A percentile compares a stretch with the other conserved stretches of the same genome.
Conservation (phyloP, 2,888 invertebrate species). For the Nymphalis urticae region DNA sequence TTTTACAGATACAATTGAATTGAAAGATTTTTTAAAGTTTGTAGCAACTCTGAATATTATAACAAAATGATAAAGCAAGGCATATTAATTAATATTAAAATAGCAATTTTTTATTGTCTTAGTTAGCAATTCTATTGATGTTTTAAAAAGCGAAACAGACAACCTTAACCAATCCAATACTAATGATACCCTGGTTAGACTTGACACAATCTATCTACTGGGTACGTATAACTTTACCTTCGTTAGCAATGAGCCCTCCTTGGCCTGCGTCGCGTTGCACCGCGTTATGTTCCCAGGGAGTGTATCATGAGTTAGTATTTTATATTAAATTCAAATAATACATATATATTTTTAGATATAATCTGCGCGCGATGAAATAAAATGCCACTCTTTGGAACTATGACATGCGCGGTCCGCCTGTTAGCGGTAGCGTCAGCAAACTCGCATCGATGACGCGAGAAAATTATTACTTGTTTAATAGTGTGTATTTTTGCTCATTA, state of each 20-base stretch:
- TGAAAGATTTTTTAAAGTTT: too few relatives aligned
- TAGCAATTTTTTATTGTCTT: background rate
- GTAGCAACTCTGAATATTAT: too few relatives aligned
- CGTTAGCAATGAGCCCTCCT: slow-evolving; percentile 78
- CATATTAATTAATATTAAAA: background rate
- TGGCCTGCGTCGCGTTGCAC: slow-evolving; percentile 54
- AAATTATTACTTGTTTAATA: too few relatives aligned
- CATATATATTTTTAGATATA: too few relatives aligned
- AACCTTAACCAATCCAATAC: slow-evolving; percentile 4
- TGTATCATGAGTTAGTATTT: slow-evolving; percentile 61
- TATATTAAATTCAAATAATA: slow-evolving; percentile 31
- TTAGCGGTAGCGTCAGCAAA: too few relatives aligned
- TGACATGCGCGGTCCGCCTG: too few relatives aligned
- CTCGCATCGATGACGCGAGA: too few relatives aligned
- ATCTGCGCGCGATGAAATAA: too few relatives aligned
- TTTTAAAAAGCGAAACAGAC: slow-evolving; percentile 1
- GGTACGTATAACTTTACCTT: slow-evolving; percentile 61
- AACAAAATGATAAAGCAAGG: background rate
- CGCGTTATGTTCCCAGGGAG: slow-evolving; percentile 62
- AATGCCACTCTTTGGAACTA: too few relatives aligned
- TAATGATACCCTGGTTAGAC: background rate
- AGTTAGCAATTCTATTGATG: background rate
- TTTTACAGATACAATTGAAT: too few relatives aligned
- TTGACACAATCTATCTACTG: slow-evolving; percentile 8
- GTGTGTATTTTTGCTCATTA: too few relatives aligned